Evolutionary conservation across 2,113 vertebrate genomes (phyloP).

Genomic region (Austrofundulus limnaeus): DNA sequence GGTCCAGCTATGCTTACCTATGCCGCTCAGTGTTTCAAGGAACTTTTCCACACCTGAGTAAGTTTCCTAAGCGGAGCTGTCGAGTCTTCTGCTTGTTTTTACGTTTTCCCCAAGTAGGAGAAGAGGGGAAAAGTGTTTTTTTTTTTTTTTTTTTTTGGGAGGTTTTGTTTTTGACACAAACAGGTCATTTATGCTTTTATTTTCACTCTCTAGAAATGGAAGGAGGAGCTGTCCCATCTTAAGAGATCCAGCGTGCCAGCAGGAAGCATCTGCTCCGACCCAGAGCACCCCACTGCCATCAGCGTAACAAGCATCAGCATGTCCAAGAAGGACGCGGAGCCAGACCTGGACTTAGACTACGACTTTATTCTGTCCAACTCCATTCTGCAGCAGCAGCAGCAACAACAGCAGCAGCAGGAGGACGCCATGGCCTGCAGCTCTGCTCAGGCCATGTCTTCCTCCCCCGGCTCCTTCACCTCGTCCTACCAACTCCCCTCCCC

Average conservation of each 20-base stretch:
- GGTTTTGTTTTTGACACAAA: not conserved
- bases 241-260: conserved; percentile 82
- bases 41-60: conserved; percentile 26
- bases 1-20: no score
- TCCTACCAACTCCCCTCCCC: conserved; percentile 80
- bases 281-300: conserved; percentile 66
- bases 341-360: conserved; percentile 91
- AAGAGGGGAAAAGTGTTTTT: not conserved
- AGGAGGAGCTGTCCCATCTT: conserved; percentile 88
- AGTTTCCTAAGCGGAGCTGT: conserved; percentile 14
- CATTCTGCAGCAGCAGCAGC: conserved; percentile 81
- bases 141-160: no score
- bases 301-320: conserved; percentile 65
- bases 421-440: conserved; percentile 69
- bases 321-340: conserved; percentile 84
- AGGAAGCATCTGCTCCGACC: conserved; percentile 75
- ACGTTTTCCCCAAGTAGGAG: not conserved
- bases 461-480: conserved; percentile 78
- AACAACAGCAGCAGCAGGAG: conserved; percentile 74
- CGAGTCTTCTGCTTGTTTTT: not conserved
- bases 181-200: conserved; percentile 29
- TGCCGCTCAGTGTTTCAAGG: conserved; percentile 18
- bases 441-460: conserved; percentile 73
- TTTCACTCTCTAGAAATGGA: conserved; percentile 86
- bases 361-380: conserved; percentile 96